Base-by-base conservation (phyloP, 2,888 invertebrate species). In the Acrobasis repandana region DNA sequence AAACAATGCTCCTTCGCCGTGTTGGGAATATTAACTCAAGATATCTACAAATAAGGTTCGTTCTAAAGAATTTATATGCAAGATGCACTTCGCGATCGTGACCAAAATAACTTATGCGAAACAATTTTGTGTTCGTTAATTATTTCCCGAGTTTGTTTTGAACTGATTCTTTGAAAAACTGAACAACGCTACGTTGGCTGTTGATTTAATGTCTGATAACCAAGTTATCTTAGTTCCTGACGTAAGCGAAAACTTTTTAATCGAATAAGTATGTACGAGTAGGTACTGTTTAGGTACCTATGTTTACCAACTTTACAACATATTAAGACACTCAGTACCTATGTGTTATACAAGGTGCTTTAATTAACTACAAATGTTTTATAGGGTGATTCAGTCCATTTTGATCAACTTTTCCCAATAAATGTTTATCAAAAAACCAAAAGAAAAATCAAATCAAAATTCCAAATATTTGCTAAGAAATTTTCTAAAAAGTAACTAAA, bases 51-150 rank as follows among this genome's bases (percentile, higher is more conserved):
- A 43, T 54, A 6, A 15, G 54, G 9, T 38, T n/a, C 38, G 38
- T 54, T 43, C 43, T 38, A 38, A 54, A 43, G 10, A 54, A 54
- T 54, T 54, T 18, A 43, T 54, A 54, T 54, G 54, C 54, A 38
- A 43, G 54, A 54, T 38, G 54, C 38, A 43, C 8, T 14, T 20
- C 18, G 1, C 14, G 38, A 18, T 54, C 54, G 54, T 54, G 54
- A 54, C 38, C 54, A 20, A 14, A 54, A 54, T 54, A 15, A n/a
- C 14, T 14, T 14, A 43, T 3, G 28, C 4, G 43, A 11, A 43
- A 14, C 14, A 11, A 14, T 54, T 52, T 54, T 20, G 54, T 54
- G 11, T 43, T 54, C 18, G 11, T 20, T 54, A 38, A 54, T 54
- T 54, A 43, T 54, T 38, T 54, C 11, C 18, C 10, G 20, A 20